A percentile compares a stretch with the other conserved stretches of the same genome.
Evolutionary conservation across 1,140 invertebrate species (phyloP).

Genomic region (Ceratina australensis): DNA sequence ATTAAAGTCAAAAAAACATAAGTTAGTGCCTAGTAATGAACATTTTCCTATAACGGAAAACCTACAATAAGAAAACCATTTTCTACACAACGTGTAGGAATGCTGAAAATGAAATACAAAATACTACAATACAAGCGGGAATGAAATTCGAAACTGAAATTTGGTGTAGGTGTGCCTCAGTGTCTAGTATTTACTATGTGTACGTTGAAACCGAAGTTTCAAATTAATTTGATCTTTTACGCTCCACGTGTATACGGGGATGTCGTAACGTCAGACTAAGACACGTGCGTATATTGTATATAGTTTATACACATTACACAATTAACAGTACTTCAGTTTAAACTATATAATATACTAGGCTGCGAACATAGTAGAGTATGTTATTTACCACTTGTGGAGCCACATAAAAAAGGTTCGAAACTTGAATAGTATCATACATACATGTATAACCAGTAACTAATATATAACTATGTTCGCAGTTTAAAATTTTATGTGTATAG

Average conservation of each 20-base stretch:
- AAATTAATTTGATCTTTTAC: too few species aligned
- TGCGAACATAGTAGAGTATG: too few species aligned
- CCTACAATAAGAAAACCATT: not conserved
- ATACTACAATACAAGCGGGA: not conserved
- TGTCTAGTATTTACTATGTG: not conserved
- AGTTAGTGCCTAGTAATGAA: conserved; percentile 18
- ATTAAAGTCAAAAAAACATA: conserved; percentile 13
- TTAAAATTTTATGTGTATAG: too few species aligned
- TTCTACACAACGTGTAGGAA: not conserved
- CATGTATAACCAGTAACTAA: not conserved
- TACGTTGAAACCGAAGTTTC: too few species aligned
- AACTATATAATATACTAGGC: too few species aligned
- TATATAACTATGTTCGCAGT: not conserved
- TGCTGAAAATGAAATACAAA: not conserved
- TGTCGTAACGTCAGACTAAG: too few species aligned
- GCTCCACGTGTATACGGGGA: not conserved
- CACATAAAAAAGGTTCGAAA: too few species aligned
- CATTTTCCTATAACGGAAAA: not conserved
- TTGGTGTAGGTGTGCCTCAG: conserved; percentile 14
- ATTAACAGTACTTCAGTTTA: too few species aligned
- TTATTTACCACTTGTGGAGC: too few species aligned
- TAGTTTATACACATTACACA: too few species aligned
- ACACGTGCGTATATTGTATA: not conserved
- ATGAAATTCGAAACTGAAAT: not conserved
- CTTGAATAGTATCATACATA: too few species aligned